These are phyloP conservation scores for Agraylea sexmaculata DNA, from an alignment of 1,140 invertebrate genomes.

Conservation along the genomic window DNA sequence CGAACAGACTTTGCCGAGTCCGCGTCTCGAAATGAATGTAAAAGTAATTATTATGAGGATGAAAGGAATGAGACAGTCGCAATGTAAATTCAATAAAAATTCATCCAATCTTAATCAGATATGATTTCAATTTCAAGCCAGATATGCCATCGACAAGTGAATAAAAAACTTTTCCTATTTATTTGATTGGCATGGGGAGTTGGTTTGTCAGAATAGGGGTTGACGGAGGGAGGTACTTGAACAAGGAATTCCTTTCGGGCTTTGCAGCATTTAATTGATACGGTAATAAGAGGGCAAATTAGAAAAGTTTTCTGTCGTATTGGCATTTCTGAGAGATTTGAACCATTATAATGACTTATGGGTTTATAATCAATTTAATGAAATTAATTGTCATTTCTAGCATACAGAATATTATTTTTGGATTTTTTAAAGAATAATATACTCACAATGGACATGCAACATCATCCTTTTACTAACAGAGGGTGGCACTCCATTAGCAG, in stretches of 20 bases:
- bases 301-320: slow-evolving; percentile 17
- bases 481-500: slow-evolving; percentile 66
- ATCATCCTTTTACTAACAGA: slow-evolving; percentile 70
- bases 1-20: too few species aligned
- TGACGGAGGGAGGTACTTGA: too few species aligned
- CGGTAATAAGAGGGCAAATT: slow-evolving; percentile 22
- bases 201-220: slow-evolving; percentile 14
- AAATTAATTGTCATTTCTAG: background rate
- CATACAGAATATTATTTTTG: too few species aligned
- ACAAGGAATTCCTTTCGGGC: slow-evolving; percentile 13
- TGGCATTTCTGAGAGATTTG: too few species aligned
- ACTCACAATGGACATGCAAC: slow-evolving; percentile 78
- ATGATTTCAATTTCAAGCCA: too few species aligned
- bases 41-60: too few species aligned
- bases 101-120: too few species aligned
- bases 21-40: too few species aligned
- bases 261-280: slow-evolving; percentile 21
- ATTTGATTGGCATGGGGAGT: slow-evolving; percentile 19
- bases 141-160: slow-evolving; percentile 9
- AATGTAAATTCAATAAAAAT: too few species aligned
- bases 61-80: too few species aligned
- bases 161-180: slow-evolving; percentile 22
- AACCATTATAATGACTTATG: too few species aligned
- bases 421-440: too few species aligned
- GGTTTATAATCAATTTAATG: background rate